Base-by-base conservation (phyloP, 2,113 vertebrate genomes). In the Amblyopsis rosae region DNA sequence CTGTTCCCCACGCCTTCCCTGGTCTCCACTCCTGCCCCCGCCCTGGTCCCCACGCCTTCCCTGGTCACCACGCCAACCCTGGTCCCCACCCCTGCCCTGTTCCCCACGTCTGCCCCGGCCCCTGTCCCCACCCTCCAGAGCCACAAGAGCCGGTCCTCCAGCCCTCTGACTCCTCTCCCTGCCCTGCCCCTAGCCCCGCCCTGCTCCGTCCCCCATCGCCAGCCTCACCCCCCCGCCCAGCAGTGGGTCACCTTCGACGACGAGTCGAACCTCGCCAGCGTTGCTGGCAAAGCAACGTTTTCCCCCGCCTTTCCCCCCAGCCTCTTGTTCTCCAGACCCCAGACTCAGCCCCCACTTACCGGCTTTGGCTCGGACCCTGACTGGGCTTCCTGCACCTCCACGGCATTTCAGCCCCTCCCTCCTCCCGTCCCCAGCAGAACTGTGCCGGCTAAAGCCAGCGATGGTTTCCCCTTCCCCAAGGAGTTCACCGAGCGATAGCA, bases 191-290 rank as follows among this genome's bases (percentile, higher is more conserved):
- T 84, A 26, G 81, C 79, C 0, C 66, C 66, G 0, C 69, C 87
- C 8, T 87, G 82, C 32, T 82, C 77, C 35, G 49, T 83, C 15
- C 82, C 77, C 59, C 82, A 16, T 57, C 82, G 53, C 76, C 88
- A 78, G 84, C 82, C 49, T 1, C 79, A 66, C 53, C 71, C 79
- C 51, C 59, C 9, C 79, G 81, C 78, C 86, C 91, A 90, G 89
- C 93, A 90, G 51, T 98, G 98, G 98, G 96, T 98, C 77, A 99
- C 95, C 15, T 93, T 94, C 4, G 91, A 91, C 63, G 91, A 94
- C 0, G 89, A 90, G 59, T 78, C 69, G 4, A 70, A 80, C 62
- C 88, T 83, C 17, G 48, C 80, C 45, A 2, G 51, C 12, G 11
- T 62, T 41, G 9, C 57, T 13, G 67, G 78, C 19, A 71, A 75